Evolutionary conservation across 2,888 invertebrate species (phyloP), one percentile per base, ranked within the genome.

Genomic region (Harmothoe impar): DNA sequence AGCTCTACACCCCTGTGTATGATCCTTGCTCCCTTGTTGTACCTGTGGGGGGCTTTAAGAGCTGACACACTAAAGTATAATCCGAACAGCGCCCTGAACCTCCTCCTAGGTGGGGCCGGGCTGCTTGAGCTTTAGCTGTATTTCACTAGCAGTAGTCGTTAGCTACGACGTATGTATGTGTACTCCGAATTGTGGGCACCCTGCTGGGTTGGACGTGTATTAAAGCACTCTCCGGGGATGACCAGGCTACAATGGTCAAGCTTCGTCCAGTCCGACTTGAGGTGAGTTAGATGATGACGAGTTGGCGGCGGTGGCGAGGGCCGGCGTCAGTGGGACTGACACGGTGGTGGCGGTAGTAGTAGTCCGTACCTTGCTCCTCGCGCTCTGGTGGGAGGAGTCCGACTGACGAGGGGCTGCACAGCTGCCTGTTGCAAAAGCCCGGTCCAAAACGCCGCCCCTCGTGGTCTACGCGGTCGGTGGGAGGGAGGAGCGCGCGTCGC

Each of bases 31-130:
- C n/a, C 43, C 43, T 43, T 43, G 43, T 43, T 43, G 43, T 43
- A 43, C 43, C 43, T 43, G 62, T n/a, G 25, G 31, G 72, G 72
- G 72, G 29, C 72, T 72, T 72, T 72, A 72, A 72, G 72, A 72
- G 25, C 31, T 25, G 29, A 23, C 72, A 25, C 72, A 62, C 12
- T 43, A 43, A 62, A 62, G 20, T 62, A 62, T 62, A 62, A 62
- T 62, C 62, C 62, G n/a, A 62, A 62, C 62, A 62, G n/a, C 23
- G 12, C 20, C 62, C 62, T n/a, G 62, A n/a, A 43, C 43, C 62
- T 20, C 62, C 62, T 62, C 62, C 62, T 62, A 20, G 62, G 62
- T 62, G 20, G 20, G 62, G 62, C 3, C 15, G 62, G 43, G 43
- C 5, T 43, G 5, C 10, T 43, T 43, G 43, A 43, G 43, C 43